Evolutionary conservation across 2,797 vertebrate genomes (phyloP), one percentile per base, ranked within the genome.

Genomic region (Cyprinodon diabolis): DNA sequence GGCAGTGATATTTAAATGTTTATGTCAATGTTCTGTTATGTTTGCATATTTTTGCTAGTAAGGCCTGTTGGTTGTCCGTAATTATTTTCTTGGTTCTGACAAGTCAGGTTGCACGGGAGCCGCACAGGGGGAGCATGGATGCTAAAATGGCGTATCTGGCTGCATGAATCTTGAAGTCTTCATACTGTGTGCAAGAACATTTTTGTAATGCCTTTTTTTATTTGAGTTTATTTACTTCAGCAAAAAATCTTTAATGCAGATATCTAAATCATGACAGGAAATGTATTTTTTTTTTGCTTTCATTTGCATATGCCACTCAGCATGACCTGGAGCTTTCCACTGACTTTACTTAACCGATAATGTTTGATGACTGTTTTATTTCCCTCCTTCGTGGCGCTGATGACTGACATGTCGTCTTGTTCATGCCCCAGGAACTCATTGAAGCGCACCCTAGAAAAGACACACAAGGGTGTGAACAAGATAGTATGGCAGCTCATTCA

Each of bases 351-450:
- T 72, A 67, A 25, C 60, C 25, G 56, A 89, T 85, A 80, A 84
- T 72, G 74, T 89, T 77, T 85, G 89, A 90, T 84, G 88, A 80
- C 82, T 79, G 68, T 81, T 84, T 90, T 86, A 89, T 91, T 88
- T 88, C 87, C 80, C 6, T 83, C 83, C 88, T 80, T 79, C 11
- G 1, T 0, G 63, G 77, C 78, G 66, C 79, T 78, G 48, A 48
- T 77, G 86, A 90, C 80, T 86, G 87, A 81, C 83, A 37, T 71
- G 80, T 66, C 56, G 30, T 71, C 79, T 67, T 52, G 72, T 82
- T 82, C 75, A 55, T 76, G 77, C 75, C 68, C 68, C 60, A 43
- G 57, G 69, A 81, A 79, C 77, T 67, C 75, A 40, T 49, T 57
- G 66, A 85, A 74, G 71, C 73, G 67, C 79, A 52, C 77, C 55